Percentiles rank a stretch among this genome's conserved stretches.
Conservation (phyloP, 2,888 invertebrate species). For the Portevinia maculata region DNA sequence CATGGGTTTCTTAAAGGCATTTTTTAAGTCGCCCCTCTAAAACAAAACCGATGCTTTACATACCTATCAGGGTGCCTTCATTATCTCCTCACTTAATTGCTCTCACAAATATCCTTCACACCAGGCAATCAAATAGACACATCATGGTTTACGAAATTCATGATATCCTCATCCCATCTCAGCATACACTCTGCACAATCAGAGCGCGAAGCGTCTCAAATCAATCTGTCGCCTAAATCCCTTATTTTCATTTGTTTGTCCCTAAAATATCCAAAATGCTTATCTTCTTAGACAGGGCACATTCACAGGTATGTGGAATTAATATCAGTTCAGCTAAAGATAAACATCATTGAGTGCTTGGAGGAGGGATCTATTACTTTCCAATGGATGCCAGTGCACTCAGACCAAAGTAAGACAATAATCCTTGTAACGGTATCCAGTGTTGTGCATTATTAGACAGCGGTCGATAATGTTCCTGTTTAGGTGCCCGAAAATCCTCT, state of each 20-base stretch:
- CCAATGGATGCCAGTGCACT: conserved; percentile 25
- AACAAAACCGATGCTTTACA: background rate
- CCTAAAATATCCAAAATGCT: conserved; percentile 33
- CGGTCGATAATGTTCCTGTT: conserved; percentile 35
- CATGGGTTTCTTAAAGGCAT: background rate
- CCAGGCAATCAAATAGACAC: conserved; percentile 24
- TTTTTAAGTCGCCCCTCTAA: background rate
- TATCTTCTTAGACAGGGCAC: conserved; percentile 22
- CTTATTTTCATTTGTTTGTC: conserved; percentile 48
- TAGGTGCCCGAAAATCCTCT: conserved; percentile 65
- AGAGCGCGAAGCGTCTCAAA: conserved; percentile 11
- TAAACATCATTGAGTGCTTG: conserved; percentile 42
- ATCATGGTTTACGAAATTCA: conserved; percentile 2
- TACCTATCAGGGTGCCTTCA: conserved; percentile 16
- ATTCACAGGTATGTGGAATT: conserved; percentile 39
- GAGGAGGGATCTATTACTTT: conserved; percentile 20
- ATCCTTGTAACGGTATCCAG: conserved; percentile 45
- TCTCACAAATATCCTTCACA: conserved; percentile 22
- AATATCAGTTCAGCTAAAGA: conserved; percentile 21
- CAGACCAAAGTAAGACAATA: conserved; percentile 56
- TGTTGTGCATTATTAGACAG: conserved; percentile 25
- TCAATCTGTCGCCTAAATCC: conserved; percentile 42
- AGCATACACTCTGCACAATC: conserved; percentile 6
- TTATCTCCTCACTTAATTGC: conserved; percentile 36
- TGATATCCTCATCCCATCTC: conserved; percentile 20